A percentile compares a stretch with the other conserved stretches of the same genome.
phyloP scores from a whole-genome alignment of 92 coral and sea anemone species.

The Palythoa grandiflora region DNA sequence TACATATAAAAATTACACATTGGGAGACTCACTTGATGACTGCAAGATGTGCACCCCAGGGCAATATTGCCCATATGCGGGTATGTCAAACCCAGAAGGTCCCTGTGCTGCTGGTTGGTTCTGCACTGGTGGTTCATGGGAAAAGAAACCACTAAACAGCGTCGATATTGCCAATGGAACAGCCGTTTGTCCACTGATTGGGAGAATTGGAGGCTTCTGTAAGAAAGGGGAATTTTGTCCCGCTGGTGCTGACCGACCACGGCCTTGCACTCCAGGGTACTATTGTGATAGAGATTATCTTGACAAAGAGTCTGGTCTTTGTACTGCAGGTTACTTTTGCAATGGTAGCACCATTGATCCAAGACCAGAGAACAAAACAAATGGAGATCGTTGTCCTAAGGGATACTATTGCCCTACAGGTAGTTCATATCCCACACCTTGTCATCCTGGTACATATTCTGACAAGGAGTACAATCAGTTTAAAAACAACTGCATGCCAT shows the following conservation, averaged over 20 bases:
- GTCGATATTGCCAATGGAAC: constrained; percentile 85
- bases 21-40: constrained; percentile 77
- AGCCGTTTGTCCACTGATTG: constrained; percentile 90
- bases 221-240: constrained; percentile 96
- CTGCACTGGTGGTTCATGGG: constrained; percentile 99
- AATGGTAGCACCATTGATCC: constrained; percentile 92
- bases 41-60: constrained; percentile 99
- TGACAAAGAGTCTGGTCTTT: constrained; percentile 80
- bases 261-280: constrained; percentile 96
- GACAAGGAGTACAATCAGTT: constrained; percentile 90
- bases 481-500: constrained; percentile 92
- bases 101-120: constrained; percentile 94
- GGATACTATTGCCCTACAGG: constrained; percentile 94
- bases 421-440: constrained; percentile 84
- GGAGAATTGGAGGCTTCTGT: constrained; percentile 95
- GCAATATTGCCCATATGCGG: constrained; percentile 82
- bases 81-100: constrained; percentile 84
- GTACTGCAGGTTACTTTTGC: constrained; percentile 96
- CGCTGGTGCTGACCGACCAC: constrained; percentile 84
- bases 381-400: constrained; percentile 92
- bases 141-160: constrained; percentile 80
- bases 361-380: constrained; percentile 85
- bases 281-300: constrained; percentile 88
- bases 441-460: constrained; percentile 95
- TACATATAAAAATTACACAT: constrained; percentile 91